Conservation (phyloP, 1,140 invertebrate species). For the Aphelenchoides avenae region DNA sequence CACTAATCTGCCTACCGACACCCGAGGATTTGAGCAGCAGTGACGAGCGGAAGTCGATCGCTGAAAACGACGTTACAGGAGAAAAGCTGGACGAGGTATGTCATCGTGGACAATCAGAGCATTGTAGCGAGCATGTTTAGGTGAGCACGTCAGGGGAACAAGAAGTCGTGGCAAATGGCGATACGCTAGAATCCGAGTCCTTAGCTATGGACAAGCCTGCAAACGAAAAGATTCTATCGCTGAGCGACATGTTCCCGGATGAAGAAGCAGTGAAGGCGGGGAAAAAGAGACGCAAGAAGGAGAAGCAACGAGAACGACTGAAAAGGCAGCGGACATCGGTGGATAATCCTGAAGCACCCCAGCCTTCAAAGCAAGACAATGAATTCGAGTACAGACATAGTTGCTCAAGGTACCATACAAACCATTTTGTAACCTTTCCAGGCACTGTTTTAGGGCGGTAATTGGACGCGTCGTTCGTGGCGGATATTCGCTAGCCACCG, state of each 20-base stretch:
- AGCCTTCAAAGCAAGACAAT: no score
- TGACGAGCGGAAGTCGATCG: neutral
- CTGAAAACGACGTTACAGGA: neutral
- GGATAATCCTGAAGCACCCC: no score
- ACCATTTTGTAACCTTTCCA: no score
- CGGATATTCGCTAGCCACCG: neutral
- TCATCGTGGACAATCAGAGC: no score
- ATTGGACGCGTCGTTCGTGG: slow-evolving; percentile 1
- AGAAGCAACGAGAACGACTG: neutral
- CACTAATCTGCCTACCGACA: slow-evolving; percentile 26
- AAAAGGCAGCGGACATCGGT: no score
- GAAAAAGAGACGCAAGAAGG: neutral
- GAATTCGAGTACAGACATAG: no score
- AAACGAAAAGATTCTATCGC: neutral
- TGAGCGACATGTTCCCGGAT: slow-evolving; percentile 1
- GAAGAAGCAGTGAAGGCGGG: neutral
- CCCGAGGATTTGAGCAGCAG: slow-evolving; percentile 18
- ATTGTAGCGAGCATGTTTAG: no score
- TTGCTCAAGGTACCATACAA: no score
- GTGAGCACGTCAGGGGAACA: no score
- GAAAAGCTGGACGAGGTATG: no score
- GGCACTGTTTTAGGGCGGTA: neutral
- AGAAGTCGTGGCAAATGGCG: no score
- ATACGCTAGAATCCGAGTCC: no score
- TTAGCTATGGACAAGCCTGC: neutral